A percentile compares a stretch with the other conserved stretches of the same genome.
Conservation (phyloP, 2,113 vertebrate species). For the Stigmatopora argus region DNA sequence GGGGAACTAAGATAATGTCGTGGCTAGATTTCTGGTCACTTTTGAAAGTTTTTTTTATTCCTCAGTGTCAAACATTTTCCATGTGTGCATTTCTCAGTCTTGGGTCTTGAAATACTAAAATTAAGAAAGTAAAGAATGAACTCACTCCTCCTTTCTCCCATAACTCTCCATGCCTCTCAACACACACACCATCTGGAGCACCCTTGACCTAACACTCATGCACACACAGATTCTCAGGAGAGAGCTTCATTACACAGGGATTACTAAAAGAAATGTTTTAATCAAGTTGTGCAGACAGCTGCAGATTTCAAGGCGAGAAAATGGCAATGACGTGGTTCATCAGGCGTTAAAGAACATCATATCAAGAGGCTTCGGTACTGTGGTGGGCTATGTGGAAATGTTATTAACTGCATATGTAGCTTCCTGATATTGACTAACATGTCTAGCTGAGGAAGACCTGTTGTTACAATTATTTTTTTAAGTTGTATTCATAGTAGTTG, state of each 20-base stretch:
- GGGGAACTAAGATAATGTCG: not conserved
- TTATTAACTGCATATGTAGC: conserved; percentile 27
- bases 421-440: conserved; percentile 48
- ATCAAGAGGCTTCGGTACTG: conserved; percentile 37
- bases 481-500: conserved; percentile 3
- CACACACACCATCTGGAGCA: conserved; percentile 54
- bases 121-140: conserved; percentile 39
- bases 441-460: conserved; percentile 53
- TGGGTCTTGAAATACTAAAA: conserved; percentile 36
- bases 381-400: conserved; percentile 8
- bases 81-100: conserved; percentile 59
- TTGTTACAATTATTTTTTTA: conserved; percentile 6
- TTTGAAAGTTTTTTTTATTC: conserved; percentile 31
- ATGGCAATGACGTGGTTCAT: conserved; percentile 68
- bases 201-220: conserved; percentile 38
- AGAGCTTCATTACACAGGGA: conserved; percentile 71
- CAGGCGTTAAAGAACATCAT: conserved; percentile 63
- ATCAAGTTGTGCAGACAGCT: conserved; percentile 71
- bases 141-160: conserved; percentile 16
- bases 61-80: conserved; percentile 44
- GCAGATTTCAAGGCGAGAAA: conserved; percentile 64
- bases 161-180: conserved; percentile 1
- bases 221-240: conserved; percentile 53
- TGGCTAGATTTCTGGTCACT: conserved; percentile 21
- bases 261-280: conserved; percentile 70